Evolutionary conservation across 1,140 invertebrate species (phyloP), one percentile per base, ranked within the genome.

Genomic region (Holcopasites calliopsidis): DNA sequence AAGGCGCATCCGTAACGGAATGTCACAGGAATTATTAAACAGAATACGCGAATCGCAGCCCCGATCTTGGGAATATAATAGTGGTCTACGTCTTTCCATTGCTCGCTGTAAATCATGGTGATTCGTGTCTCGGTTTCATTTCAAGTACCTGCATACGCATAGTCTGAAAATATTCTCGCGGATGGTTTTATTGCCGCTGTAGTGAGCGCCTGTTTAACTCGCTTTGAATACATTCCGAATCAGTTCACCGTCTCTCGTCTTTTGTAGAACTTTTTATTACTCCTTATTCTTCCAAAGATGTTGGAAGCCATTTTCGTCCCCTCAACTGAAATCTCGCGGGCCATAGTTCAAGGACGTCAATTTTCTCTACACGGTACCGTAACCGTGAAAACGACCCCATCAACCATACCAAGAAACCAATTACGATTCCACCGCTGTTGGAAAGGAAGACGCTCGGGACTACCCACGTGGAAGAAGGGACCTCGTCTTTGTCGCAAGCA

Each of bases 391-490:
- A 66, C 61, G 75, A 69, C 38, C 62, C 62, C 35, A 54, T 35
- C 69, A 66, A 71, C 31, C 74, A 69, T 60, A 35, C 72, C 71
- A 31, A 82, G 81, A 73, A 83, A 68, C 65, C 76, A 83, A 83
- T 83, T 83, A 83, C 68, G 65, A 74, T 74, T 76, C 38, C 80
- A 44, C 60, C 60, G 60, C 82, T 83, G 76, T 82, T 50, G 70
- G 31, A 44, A 69, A 38, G 26, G 49, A 58, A 55, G 49, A 58
- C 61, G 55, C 38, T 42, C 69, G 71, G 44, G 62, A 65, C 81
- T 84, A 84, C 65, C 50, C 52, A 11, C 35, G 73, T 54, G 10
- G 64, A 47, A 50, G 68, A 58, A 50, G 61, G 23, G 42, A 31
- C 1, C 52, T 33, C 16, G 10, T 50, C 21, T 38, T 52, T 52